These are phyloP conservation scores for Micrastur ruficollis DNA, from an alignment of 2,797 vertebrate genomes.

Conservation along the genomic window DNA sequence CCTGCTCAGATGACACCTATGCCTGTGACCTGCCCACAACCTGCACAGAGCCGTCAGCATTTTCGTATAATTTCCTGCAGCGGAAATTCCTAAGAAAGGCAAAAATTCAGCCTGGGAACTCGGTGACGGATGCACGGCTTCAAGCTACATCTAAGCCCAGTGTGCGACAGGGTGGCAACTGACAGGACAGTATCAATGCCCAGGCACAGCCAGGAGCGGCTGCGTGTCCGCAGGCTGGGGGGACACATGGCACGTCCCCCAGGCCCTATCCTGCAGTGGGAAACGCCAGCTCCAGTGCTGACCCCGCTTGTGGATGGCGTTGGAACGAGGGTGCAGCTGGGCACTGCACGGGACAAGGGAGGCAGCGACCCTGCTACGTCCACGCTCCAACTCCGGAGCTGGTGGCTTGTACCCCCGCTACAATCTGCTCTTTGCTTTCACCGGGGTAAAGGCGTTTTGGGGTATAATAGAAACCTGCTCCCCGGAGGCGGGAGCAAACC, in stretches of 20 bases:
- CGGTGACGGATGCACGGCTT: background rate
- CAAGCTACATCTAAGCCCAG: background rate
- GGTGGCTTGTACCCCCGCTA: accelerated
- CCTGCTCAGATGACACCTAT: background rate
- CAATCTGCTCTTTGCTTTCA: background rate
- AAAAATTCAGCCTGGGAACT: background rate
- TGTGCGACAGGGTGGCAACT: background rate
- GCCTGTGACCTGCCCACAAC: background rate
- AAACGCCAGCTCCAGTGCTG: background rate
- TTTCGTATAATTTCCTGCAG: background rate
- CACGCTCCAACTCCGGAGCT: background rate
- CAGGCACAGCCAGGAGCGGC: background rate
- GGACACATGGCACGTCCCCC: accelerated
- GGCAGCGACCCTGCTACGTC: accelerated
- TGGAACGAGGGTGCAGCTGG: accelerated
- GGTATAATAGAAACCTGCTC: background rate
- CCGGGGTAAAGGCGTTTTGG: background rate
- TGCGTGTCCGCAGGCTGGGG: accelerated
- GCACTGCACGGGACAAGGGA: accelerated
- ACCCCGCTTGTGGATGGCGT: accelerated
- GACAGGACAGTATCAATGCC: background rate
- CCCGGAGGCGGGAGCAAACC: background rate
- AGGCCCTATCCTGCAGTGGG: background rate
- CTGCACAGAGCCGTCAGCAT: background rate
- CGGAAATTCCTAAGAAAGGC: background rate